These are phyloP conservation scores for Scolopax bukidnonensis DNA, from an alignment of 2,797 vertebrate species.

Conservation along the genomic window DNA sequence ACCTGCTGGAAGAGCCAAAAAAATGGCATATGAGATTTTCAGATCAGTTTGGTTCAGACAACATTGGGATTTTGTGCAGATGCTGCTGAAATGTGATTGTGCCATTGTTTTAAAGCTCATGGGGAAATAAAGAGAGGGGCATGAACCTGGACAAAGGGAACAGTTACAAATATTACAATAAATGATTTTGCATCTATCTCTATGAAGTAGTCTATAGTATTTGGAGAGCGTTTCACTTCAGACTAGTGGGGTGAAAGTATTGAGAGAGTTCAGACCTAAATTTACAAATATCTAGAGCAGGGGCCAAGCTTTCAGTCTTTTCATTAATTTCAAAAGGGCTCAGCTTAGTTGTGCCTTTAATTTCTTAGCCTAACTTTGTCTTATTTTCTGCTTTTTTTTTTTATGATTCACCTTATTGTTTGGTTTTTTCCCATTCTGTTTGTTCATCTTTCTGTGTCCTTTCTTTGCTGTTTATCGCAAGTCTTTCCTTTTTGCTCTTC, in stretches of 20 bases:
- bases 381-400: not conserved
- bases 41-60: not conserved
- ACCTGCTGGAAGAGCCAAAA: not conserved
- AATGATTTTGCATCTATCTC: not conserved
- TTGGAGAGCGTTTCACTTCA: not conserved
- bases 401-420: not conserved
- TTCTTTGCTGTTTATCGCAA: not conserved
- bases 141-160: not conserved
- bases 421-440: not conserved
- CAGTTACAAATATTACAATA: not conserved
- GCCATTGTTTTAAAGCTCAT: not conserved
- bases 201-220: not conserved
- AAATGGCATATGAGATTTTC: not conserved
- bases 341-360: not conserved
- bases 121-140: not conserved
- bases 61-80: not conserved
- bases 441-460: not conserved
- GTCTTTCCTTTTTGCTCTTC: not conserved
- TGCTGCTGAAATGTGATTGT: not conserved
- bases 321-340: not conserved
- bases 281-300: not conserved
- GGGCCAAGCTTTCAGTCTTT: not conserved
- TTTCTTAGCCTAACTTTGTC: not conserved
- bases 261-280: not conserved
- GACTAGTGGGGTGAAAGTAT: not conserved